Base-by-base conservation (phyloP, 2,888 invertebrate genomes). In the Nephrotoma flavescens region DNA sequence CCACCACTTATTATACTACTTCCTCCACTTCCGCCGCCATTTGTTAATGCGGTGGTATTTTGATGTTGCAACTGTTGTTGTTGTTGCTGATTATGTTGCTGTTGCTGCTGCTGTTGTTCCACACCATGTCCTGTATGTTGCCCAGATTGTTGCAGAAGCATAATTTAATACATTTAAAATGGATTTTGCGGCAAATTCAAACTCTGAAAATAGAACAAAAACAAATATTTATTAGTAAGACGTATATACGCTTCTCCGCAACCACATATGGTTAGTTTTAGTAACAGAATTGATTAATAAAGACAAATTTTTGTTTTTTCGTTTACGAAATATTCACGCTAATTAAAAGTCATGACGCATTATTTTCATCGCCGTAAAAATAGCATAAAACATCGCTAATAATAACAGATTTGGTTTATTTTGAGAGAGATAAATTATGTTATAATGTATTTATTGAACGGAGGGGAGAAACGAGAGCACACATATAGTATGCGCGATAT, bases 1-100 rank as follows among this genome's bases (percentile, higher is more conserved):
- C 84, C 84, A 84, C 84, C 84, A 84, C 84, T 84, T 42, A 84
- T 84, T 9, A 84, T 84, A 84, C 84, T 84, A 84, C 84, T 84
- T 84, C 84, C 84, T 6, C 84, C 84, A 84, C 84, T 84, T 11
- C 84, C 42, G 42, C 84, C n/a, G 3, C 83, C 84, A 84, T 84
- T 84, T 42, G 84, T 84, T 42, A 42, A 84, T 42, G 84, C 42
- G 42, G 84, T 42, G 42, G 41, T 42, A 42, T 84, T 84, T 84
- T 42, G 42, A 84, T 84, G 84, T 31, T 71, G 71, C 31, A 71
- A 31, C 31, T 71, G 71, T 31, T 52, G 52, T 7, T 44, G 44
- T 15, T 52, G 52, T 15, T 44, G 44, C 2, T 52, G 52, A 1
- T 52, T n/a, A 15, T 52, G 52, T 7, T 52, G 52, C 6, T 71